Evolutionary conservation across 2,797 vertebrate genomes (phyloP).

Genomic region (Eulemur rubriventer): DNA sequence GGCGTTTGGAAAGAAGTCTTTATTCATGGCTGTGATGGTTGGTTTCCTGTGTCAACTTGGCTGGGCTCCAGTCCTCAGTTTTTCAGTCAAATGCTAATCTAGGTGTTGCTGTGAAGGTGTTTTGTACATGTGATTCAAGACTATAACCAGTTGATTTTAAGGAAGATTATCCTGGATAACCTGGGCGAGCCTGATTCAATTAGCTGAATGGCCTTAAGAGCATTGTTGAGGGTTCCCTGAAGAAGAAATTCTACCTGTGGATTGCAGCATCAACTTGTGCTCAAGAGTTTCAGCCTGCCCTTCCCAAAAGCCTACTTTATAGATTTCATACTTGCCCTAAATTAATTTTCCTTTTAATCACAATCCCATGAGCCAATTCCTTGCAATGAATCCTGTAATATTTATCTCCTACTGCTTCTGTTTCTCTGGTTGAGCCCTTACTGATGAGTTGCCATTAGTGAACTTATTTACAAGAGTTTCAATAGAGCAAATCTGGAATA

Average conservation of each 20-base stretch:
- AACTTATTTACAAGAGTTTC: background rate
- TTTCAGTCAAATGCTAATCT: background rate
- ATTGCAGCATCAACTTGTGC: background rate
- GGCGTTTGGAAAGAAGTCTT: background rate
- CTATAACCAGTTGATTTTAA: background rate
- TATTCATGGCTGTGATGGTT: background rate
- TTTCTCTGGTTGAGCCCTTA: background rate
- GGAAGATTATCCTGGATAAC: background rate
- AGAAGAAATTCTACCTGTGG: background rate
- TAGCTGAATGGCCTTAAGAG: background rate
- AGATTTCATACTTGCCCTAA: background rate
- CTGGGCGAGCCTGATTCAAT: background rate
- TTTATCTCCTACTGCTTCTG: background rate
- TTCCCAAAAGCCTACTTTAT: background rate
- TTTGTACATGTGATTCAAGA: background rate
- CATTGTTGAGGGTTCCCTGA: background rate
- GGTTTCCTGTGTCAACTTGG: background rate
- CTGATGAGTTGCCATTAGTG: background rate
- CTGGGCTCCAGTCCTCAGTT: background rate
- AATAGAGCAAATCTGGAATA: background rate
- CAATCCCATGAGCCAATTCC: background rate
- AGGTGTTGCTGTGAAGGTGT: background rate
- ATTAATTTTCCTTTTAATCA: background rate
- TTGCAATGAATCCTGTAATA: background rate
- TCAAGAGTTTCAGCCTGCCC: background rate